Percentiles rank a stretch among this genome's conserved stretches.
phyloP scores from a whole-genome alignment of 1,140 invertebrate genomes.

The Drosophila tristis region DNA sequence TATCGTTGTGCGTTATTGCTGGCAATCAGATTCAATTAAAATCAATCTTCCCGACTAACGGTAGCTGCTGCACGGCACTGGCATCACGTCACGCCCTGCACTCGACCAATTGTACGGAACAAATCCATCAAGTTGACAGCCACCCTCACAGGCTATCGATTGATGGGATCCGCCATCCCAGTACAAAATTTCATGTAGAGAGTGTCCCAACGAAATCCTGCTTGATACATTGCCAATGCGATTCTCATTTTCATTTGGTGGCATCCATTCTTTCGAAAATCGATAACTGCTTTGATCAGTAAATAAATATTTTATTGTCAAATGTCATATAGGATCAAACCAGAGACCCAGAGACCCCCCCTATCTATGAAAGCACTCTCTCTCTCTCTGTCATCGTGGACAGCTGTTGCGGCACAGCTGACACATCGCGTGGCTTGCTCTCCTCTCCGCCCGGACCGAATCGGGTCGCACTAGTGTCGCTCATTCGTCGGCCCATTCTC shows the following conservation, averaged over 20 bases:
- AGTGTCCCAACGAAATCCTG: not conserved
- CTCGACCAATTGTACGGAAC: not conserved
- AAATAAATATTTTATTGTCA: too few relatives aligned
- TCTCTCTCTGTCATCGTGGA: not conserved
- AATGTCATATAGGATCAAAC: too few relatives aligned
- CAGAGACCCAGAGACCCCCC: too few relatives aligned
- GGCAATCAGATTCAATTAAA: constrained; percentile 71
- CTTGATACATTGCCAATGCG: too few relatives aligned
- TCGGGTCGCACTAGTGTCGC: constrained; percentile 24
- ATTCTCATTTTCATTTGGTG: too few relatives aligned
- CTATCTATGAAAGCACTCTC: not conserved
- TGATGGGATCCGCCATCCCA: not conserved
- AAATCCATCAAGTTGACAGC: constrained; percentile 32
- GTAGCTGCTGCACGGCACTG: constrained; percentile 42
- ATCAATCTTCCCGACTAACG: constrained; percentile 57
- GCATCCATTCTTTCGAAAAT: not conserved
- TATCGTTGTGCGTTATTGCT: constrained; percentile 45
- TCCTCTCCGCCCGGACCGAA: not conserved
- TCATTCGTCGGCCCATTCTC: constrained; percentile 62
- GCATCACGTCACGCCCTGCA: constrained; percentile 20
- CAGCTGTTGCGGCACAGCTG: constrained; percentile 46
- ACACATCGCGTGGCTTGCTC: not conserved
- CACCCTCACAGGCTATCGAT: constrained; percentile 17
- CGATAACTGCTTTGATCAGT: not conserved
- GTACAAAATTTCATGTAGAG: not conserved